Evolutionary conservation across 2,113 vertebrate genomes (phyloP), one percentile per base, ranked within the genome.

Genomic region (Speoplatyrhinus poulsoni): DNA sequence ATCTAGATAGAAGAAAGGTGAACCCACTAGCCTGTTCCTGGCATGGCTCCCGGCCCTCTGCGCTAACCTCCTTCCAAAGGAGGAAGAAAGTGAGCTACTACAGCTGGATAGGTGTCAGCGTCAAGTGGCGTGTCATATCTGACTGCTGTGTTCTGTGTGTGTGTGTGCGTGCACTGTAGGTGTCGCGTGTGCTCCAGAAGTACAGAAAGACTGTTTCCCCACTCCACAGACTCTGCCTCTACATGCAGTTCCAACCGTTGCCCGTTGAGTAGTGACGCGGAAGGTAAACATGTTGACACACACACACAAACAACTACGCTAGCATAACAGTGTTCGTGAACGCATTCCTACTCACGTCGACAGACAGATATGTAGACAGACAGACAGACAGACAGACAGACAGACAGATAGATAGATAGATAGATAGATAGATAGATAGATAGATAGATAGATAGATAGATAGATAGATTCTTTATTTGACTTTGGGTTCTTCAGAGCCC

Each of bases 161-260:
- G 46, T 61, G 16, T 75, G 26, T 64, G n/a, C 60, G n/a, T 81
- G 16, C 12, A 1, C 7, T 17, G 16, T 26, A 94, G 94, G 69
- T 94, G 94, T 76, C 75, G 81, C 17, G 90, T 95, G 64, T 95
- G 94, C 68, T 93, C 93, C 33, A 91, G 87, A 69, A 93, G 92
- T 72, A 93, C 88, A 66, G 90, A 92, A 68, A 86, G 87, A 68
- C 87, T 93, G 54, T 91, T 92, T 54, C 60, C 82, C 6, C 82
- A 70, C 46, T 81, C 78, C 4, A 72, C 89, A 9, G 88, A 90
- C 15, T 79, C 79, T 17, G 81, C 77, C 53, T 92, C 88, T 6
- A 46, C 89, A 50, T 85, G 85, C 88, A 91, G 88, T 70, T 77
- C 85, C 67, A 73, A 88, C 70, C 77, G 79, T 62, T 88, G 84